phyloP scores from a whole-genome alignment of 2,797 vertebrate genomes.

The Meriones psammophilus region DNA sequence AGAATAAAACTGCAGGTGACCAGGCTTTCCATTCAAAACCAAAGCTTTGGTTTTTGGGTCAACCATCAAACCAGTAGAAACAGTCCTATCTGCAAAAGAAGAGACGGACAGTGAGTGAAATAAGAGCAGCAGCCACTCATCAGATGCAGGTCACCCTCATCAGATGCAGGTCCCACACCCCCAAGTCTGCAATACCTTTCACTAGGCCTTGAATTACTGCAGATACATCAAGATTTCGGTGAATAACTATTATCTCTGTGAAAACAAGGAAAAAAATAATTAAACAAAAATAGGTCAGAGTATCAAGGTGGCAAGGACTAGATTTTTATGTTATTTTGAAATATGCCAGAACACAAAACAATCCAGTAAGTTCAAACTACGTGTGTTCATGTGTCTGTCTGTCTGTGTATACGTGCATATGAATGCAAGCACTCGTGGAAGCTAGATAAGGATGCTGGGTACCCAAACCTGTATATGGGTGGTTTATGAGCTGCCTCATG shows the following conservation, averaged over 20 bases:
- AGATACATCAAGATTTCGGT: constrained; percentile 92
- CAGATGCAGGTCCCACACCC: not conserved
- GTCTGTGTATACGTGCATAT: not conserved
- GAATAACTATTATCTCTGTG: constrained; percentile 94
- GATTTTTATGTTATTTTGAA: constrained; percentile 51
- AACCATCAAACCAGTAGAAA: constrained; percentile 92
- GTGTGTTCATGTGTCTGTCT: not conserved
- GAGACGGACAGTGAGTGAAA: not conserved
- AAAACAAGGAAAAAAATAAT: constrained; percentile 55
- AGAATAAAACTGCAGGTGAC: constrained; percentile 98
- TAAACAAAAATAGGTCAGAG: not conserved
- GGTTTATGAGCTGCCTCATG: not conserved
- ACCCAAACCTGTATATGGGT: not conserved
- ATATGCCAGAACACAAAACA: constrained; percentile 1
- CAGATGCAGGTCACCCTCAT: not conserved
- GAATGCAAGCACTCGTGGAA: not conserved
- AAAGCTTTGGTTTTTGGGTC: constrained; percentile 96
- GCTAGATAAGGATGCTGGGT: not conserved
- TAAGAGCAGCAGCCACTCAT: not conserved
- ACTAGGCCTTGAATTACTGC: constrained; percentile 96
- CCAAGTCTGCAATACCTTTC: constrained; percentile 90
- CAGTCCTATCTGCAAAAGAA: constrained; percentile 88
- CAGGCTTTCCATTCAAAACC: constrained; percentile 97
- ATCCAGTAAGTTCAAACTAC: not conserved
- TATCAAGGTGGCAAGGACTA: not conserved